Evolutionary conservation across 2,113 vertebrate genomes (phyloP), one percentile per base, ranked within the genome.

Genomic region (Sclerurus mexicanus): DNA sequence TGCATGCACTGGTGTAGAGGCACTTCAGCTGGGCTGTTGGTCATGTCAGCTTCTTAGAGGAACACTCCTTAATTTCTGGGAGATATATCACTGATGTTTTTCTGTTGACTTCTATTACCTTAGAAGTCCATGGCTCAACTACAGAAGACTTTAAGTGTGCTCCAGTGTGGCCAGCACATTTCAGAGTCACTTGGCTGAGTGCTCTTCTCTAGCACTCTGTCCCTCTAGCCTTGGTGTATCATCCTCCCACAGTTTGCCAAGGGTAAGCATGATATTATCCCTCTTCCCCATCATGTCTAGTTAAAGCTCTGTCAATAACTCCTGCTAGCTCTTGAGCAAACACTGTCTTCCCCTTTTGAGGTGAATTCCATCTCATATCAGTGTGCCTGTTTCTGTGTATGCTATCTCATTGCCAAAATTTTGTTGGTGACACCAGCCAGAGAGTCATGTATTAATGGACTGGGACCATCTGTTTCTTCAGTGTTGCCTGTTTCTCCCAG

Each of bases 401-500:
- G 23, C 23, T 31, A 15, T n/a, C 33, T 33, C 44, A 67, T n/a
- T 67, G 31, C 46, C 35, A 50, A 50, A 20, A 44, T 44, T 50
- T 58, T 50, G 27, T 18, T 50, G 18, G 12, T 66, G 35, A n/a
- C 27, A 28, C 9, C 18, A 60, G 40, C 21, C 56, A 60, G 0
- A 0, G 18, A 22, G 27, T 22, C 19, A 13, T 23, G 20, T 52
- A 39, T 71, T 44, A 49, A 31, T 25, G n/a, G 28, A 27, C 39
- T 13, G n/a, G 5, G 7, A 27, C 31, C 1, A 3, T 47, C 46
- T 80, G 6, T 56, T 64, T 64, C 39, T 69, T 69, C 20, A 33
- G 3, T 60, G 21, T n/a, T 2, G 0, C 39, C 69, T 35, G 3
- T 50, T 80, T 73, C 42, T 64, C 21, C 14, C 18, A 15, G 0